Evolutionary conservation across 2,888 invertebrate genomes (phyloP), one percentile per base, ranked within the genome.

Genomic region (Acronicta psi): DNA sequence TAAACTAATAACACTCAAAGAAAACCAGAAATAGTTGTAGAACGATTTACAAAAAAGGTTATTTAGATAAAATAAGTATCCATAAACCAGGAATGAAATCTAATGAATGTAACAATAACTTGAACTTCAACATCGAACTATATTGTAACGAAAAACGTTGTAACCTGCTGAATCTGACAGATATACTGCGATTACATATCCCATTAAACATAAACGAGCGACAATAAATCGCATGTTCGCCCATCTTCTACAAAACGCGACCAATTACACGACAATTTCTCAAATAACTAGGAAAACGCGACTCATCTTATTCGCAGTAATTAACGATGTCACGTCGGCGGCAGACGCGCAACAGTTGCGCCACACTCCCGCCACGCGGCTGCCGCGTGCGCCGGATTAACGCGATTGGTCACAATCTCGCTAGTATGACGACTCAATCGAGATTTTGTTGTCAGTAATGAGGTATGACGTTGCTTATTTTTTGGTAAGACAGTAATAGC

Each of bases 391-490:
- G 52, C 25, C 77, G 88, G 90, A 87, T 90, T 84, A 89, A 52
- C 71, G 74, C 85, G 84, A 87, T 86, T 82, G 83, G 65, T 53
- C 64, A 70, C 69, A 70, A 60, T 54, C 51, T 69, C 68, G 73
- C 73, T 51, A 50, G 65, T 58, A 62, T 76, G 82, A 89, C 82
- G 83, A 83, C 90, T 89, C 88, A 84, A 91, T 91, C 84, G 79
- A 77, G 84, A 85, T 87, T 29, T 87, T 84, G 86, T 80, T 81
- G 81, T 68, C 79, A 59, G 74, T 90, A 91, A 92, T 88, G 88
- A 90, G 86, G 75, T 86, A 84, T 91, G 91, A 91, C 91, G 89
- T 85, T 79, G 87, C 86, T 86, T 86, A 87, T 52, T 85, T 85
- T 82, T 81, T 83, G 72, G 71, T 47, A 69, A 62, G 13, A 29